Evolutionary conservation across 2,888 invertebrate species (phyloP), one percentile per base, ranked within the genome.

Genomic region (Drosophila stalkeri): DNA sequence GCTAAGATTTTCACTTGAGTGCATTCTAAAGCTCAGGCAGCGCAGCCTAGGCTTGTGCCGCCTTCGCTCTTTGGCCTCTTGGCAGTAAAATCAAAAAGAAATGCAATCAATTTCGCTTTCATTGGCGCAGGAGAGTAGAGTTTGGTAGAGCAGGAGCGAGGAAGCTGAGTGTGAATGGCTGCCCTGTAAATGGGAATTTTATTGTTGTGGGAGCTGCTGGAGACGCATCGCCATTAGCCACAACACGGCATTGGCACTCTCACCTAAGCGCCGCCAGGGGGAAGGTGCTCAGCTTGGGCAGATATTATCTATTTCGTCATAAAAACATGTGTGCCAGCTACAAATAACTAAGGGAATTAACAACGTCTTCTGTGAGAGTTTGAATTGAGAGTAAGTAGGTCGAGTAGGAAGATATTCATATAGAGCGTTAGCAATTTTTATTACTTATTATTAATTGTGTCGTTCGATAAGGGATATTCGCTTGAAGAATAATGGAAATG

Each of bases 61-160:
- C 23, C 16, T 20, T 11, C 16, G 8, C 11, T 4, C 31, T 18
- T 16, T n/a, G 9, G 18, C 43, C 12, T 49, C 27, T 31, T 46
- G 74, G 79, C 80, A 76, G 82, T 91, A 90, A 90, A 90, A 91
- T 91, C 91, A 89, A 84, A 90, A 91, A 89, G 90, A 82, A 86
- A 81, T 84, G 82, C 82, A 91, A 90, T 86, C 90, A 86, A 86
- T 86, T 90, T 90, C 81, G 86, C 84, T 83, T 83, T 91, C 91
- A 88, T 89, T 84, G 52, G 49, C 43, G 18, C 11, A 6, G 11
- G 18, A 11, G 43, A 8, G 23, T 12, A 3, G 43, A 11, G 18
- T 6, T 27, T 27, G 27, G 27, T 27, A 27, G 27, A 27, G 27
- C 23, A 23, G 2, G n/a, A n/a, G 31, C 0, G 14, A 33, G 23